Percentiles rank a stretch among this genome's conserved stretches.
These are phyloP conservation scores for Tiphia femorata DNA, from an alignment of 2,888 invertebrate genomes.

Conservation along the genomic window DNA sequence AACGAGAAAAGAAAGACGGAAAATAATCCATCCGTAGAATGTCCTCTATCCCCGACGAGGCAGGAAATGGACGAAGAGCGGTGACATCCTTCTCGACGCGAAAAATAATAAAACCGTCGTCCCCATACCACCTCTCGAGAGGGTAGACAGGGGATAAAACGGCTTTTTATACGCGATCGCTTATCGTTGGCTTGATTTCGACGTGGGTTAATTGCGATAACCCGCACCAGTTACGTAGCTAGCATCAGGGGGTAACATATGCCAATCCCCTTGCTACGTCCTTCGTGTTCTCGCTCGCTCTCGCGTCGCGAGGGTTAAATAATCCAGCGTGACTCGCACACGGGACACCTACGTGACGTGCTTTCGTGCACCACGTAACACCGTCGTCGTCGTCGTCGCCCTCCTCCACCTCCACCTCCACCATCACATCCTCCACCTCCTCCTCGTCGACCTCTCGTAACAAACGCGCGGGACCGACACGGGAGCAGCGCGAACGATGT, in stretches of 20 bases:
- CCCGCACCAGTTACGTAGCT: conserved; percentile 17
- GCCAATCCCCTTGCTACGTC: no score
- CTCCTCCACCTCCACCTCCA: no score
- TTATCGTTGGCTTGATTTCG: conserved; percentile 37
- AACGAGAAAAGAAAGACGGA: no score
- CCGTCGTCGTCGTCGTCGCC: no score
- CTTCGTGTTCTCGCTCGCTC: no score
- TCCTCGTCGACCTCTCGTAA: no score
- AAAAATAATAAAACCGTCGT: no score
- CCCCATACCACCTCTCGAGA: no score
- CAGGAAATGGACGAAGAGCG: background rate
- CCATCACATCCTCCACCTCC: no score
- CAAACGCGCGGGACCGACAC: conserved; percentile 11
- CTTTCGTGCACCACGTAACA: conserved; percentile 44
- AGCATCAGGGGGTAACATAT: conserved; percentile 32
- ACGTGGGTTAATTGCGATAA: conserved; percentile 59
- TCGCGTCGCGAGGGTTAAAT: conserved; percentile 47
- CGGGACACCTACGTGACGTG: conserved; percentile 33
- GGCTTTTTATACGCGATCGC: conserved; percentile 35
- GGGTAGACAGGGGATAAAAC: conserved; percentile 26
- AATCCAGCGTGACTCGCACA: conserved; percentile 36
- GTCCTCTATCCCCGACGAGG: no score
- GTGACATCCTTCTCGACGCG: background rate
- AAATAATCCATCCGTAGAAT: no score
- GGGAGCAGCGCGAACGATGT: background rate